These are phyloP conservation scores for Zophobas atratus DNA, from an alignment of 1,140 invertebrate genomes.

Conservation along the genomic window DNA sequence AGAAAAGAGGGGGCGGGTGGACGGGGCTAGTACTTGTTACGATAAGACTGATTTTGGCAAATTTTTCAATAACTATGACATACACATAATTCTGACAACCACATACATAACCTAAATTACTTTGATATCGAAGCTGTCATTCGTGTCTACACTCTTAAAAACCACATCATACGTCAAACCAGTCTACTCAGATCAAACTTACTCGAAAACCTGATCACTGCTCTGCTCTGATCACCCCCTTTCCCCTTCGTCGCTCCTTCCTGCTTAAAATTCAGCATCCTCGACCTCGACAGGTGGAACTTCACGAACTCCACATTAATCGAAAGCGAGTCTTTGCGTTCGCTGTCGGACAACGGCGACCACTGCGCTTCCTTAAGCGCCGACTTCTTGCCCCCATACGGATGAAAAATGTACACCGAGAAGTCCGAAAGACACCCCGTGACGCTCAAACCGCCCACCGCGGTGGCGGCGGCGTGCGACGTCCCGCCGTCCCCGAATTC, in stretches of 20 bases:
- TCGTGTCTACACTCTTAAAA: too few relatives aligned
- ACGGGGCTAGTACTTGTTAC: too few relatives aligned
- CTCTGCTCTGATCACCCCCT: conserved; percentile 77
- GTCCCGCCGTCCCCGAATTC: conserved; percentile 73
- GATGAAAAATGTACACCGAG: conserved; percentile 98
- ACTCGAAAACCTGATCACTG: conserved; percentile 94
- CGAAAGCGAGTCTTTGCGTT: conserved; percentile 95
- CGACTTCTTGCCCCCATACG: conserved; percentile 93
- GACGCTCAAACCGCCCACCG: conserved; percentile 91
- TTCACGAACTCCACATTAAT: conserved; percentile 98
- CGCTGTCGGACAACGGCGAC: conserved; percentile 89
- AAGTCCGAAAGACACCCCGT: conserved; percentile 97
- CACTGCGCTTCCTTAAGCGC: conserved; percentile 86
- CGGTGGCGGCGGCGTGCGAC: conserved; percentile 72
- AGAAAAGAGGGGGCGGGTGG: too few relatives aligned
- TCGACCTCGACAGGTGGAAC: conserved; percentile 91
- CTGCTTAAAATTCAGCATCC: conserved; percentile 85
- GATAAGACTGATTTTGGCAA: too few relatives aligned
- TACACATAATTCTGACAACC: too few relatives aligned
- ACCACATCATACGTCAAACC: too few relatives aligned
- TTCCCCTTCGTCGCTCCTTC: conserved; percentile 67
- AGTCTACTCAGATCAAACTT: conserved; percentile 60
- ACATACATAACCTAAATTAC: too few relatives aligned
- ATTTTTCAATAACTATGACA: too few relatives aligned
- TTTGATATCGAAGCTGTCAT: too few relatives aligned